Conservation (phyloP, 1,140 invertebrate species). For the Lasioglossum albipes region DNA sequence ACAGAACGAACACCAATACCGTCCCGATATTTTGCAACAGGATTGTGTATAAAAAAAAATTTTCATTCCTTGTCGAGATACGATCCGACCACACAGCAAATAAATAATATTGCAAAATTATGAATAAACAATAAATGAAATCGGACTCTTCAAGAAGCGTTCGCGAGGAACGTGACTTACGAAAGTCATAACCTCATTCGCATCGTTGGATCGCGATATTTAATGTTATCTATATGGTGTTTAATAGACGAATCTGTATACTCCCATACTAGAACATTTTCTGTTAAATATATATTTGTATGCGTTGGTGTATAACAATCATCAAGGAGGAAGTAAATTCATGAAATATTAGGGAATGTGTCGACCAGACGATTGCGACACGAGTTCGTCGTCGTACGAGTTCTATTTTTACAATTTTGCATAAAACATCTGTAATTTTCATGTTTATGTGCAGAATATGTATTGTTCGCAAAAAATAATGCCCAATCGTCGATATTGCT, state of each 20-base stretch:
- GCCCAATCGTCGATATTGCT: background rate
- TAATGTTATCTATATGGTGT: background rate
- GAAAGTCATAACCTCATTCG: constrained; percentile 28
- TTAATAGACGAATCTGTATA: background rate
- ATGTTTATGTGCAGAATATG: background rate
- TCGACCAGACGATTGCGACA: background rate
- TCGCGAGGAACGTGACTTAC: background rate
- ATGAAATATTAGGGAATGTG: background rate
- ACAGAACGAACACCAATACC: constrained; percentile 7
- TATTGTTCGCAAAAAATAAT: background rate
- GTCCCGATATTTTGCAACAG: constrained; percentile 49
- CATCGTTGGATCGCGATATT: background rate
- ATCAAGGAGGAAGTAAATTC: background rate
- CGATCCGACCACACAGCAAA: background rate
- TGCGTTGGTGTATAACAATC: background rate
- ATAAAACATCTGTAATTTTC: background rate
- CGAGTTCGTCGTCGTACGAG: background rate
- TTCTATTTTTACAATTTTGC: background rate
- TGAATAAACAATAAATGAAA: background rate
- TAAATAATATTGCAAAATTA: background rate
- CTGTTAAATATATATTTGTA: background rate
- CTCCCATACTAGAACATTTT: background rate
- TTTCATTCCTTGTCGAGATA: background rate
- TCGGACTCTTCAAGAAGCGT: background rate
- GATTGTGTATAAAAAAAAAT: constrained; percentile 38